Percentiles rank a stretch among this genome's conserved stretches.
Evolutionary conservation across 1,140 invertebrate species (phyloP).

Genomic region (Stegodyphus mimosarum): DNA sequence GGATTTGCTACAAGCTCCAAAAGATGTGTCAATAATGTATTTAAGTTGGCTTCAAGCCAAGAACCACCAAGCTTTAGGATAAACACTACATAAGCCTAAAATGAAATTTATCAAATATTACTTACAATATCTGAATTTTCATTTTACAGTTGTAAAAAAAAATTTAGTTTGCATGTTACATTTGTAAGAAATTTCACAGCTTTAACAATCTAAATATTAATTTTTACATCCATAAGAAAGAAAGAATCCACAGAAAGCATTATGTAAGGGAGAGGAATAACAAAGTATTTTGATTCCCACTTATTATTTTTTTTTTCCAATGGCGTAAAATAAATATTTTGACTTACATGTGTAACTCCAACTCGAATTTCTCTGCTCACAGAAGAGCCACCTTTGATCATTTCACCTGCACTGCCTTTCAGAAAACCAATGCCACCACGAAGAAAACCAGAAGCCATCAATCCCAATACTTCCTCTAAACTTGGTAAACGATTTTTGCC

Average conservation of each 20-base stretch:
- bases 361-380: conserved; percentile 95
- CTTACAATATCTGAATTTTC: no score
- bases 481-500: conserved; percentile 74
- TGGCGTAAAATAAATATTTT: not conserved
- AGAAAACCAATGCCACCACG: conserved; percentile 94
- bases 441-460: conserved; percentile 94
- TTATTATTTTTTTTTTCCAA: no score
- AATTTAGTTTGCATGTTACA: no score
- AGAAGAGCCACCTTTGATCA: conserved; percentile 92
- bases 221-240: no score
- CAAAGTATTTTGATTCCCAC: no score
- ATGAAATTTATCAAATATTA: not conserved
- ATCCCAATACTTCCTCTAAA: conserved; percentile 89
- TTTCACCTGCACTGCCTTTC: conserved; percentile 89
- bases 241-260: no score
- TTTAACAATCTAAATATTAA: no score
- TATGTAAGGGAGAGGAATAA: no score
- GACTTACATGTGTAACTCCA: conserved; percentile 89
- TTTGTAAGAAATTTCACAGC: no score
- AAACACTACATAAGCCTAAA: conserved; percentile 92
- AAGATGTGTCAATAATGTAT: conserved; percentile 85
- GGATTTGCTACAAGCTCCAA: conserved; percentile 90
- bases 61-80: conserved; percentile 89
- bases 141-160: no score
- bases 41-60: conserved; percentile 95